These are phyloP conservation scores for Drosophila mayri DNA, from an alignment of 1,140 invertebrate species.

Conservation along the genomic window DNA sequence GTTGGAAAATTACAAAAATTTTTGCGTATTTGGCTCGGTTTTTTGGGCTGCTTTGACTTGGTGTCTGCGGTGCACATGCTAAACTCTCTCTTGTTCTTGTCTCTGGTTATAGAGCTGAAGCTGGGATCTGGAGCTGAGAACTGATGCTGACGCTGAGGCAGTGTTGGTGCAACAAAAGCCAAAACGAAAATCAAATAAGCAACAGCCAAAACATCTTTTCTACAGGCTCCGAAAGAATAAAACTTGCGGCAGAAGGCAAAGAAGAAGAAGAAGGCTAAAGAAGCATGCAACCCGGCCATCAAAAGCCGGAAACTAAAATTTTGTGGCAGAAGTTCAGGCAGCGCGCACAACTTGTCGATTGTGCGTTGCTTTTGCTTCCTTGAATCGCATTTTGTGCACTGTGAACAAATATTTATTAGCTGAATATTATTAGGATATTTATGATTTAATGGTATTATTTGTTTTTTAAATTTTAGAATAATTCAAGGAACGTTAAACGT, in stretches of 20 bases:
- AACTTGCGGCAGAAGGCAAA: slow-evolving; percentile 31
- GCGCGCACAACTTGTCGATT: slow-evolving; percentile 78
- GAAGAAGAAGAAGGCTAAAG: slow-evolving; percentile 37
- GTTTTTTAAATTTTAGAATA: background rate
- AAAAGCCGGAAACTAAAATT: slow-evolving; percentile 81
- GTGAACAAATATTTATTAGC: background rate
- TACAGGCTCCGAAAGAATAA: slow-evolving; percentile 44
- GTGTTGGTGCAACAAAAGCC: slow-evolving; percentile 67
- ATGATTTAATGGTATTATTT: too few relatives aligned
- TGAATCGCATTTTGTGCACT: slow-evolving; percentile 1
- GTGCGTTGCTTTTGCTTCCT: slow-evolving; percentile 48
- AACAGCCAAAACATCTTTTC: slow-evolving; percentile 73
- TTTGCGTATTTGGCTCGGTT: slow-evolving; percentile 57
- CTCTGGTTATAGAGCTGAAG: slow-evolving; percentile 9
- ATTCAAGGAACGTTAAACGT: background rate
- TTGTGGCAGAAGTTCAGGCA: slow-evolving; percentile 78
- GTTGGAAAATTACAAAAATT: slow-evolving; percentile 65
- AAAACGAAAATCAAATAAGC: slow-evolving; percentile 75
- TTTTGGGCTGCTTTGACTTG: slow-evolving; percentile 40
- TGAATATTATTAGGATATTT: background rate
- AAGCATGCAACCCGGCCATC: slow-evolving; percentile 60
- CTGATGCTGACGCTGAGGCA: background rate
- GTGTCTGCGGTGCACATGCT: slow-evolving; percentile 62
- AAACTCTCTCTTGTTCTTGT: slow-evolving; percentile 21
- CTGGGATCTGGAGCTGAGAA: slow-evolving; percentile 1